These are phyloP conservation scores for Talpa occidentalis DNA, from an alignment of 2,113 vertebrate species.

Conservation along the genomic window DNA sequence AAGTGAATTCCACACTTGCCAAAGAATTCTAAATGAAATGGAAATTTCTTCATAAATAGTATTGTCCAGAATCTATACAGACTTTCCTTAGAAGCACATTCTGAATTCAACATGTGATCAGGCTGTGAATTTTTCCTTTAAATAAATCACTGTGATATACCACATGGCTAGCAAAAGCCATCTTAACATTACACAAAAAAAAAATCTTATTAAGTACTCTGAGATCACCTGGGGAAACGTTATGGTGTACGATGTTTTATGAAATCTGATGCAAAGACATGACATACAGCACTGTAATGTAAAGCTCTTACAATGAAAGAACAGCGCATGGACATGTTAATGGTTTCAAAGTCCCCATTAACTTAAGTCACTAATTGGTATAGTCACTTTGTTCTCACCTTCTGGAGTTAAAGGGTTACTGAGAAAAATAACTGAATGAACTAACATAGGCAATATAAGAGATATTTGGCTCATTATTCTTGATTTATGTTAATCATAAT, in stretches of 20 bases:
- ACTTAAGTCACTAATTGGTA: constrained; percentile 23
- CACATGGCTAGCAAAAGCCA: constrained; percentile 39
- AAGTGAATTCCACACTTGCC: constrained; percentile 71
- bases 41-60: constrained; percentile 74
- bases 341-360: constrained; percentile 25
- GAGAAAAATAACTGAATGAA: background rate
- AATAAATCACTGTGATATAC: constrained; percentile 64
- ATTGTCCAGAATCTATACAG: constrained; percentile 55
- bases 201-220: constrained; percentile 50
- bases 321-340: background rate
- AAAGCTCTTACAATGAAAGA: constrained; percentile 43
- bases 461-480: constrained; percentile 5
- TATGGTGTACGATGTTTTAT: constrained; percentile 34
- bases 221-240: constrained; percentile 32
- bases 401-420: constrained; percentile 17
- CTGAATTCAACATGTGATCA: constrained; percentile 63
- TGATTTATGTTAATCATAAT: constrained; percentile 40
- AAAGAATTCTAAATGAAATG: constrained; percentile 74
- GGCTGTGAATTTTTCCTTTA: constrained; percentile 53
- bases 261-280: constrained; percentile 47
- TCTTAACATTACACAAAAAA: constrained; percentile 54
- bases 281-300: background rate
- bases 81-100: constrained; percentile 58
- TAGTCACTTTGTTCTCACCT: background rate
- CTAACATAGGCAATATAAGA: background rate